These are phyloP conservation scores for Mystacides longicornis DNA, from an alignment of 2,888 invertebrate genomes.

Conservation along the genomic window DNA sequence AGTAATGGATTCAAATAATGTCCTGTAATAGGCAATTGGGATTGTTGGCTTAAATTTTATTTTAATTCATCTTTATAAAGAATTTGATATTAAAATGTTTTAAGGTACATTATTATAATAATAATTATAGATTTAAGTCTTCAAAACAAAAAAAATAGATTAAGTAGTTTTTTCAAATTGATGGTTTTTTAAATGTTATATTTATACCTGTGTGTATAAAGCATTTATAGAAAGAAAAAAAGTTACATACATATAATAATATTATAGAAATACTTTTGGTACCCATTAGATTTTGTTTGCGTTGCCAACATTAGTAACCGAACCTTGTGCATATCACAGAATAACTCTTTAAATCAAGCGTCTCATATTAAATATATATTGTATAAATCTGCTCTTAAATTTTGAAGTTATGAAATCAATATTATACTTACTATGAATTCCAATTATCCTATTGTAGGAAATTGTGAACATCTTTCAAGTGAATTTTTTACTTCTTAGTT, in stretches of 20 bases:
- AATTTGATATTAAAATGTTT: conserved; percentile 17
- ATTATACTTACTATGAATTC: too few relatives aligned
- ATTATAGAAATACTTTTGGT: background rate
- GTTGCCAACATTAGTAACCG: too few relatives aligned
- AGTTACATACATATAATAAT: background rate
- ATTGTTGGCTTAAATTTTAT: conserved; percentile 15
- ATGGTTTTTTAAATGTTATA: conserved; percentile 15
- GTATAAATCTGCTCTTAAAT: too few relatives aligned
- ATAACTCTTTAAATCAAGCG: too few relatives aligned
- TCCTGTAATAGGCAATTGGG: conserved; percentile 18
- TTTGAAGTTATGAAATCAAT: too few relatives aligned
- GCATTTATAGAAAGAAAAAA: background rate
- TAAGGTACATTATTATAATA: conserved; percentile 17
- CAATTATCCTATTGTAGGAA: too few relatives aligned
- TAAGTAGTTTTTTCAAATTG: conserved; percentile 26
- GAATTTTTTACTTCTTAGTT: too few relatives aligned
- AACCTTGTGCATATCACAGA: too few relatives aligned
- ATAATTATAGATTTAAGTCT: conserved; percentile 19
- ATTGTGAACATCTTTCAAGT: too few relatives aligned
- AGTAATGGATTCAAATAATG: too few relatives aligned
- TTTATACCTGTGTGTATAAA: background rate
- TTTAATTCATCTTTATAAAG: conserved; percentile 8
- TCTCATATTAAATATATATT: too few relatives aligned
- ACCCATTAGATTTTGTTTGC: background rate
- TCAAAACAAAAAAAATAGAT: conserved; percentile 16